Evolutionary conservation across 2,113 vertebrate genomes (phyloP).

Genomic region (Mus spicilegus): DNA sequence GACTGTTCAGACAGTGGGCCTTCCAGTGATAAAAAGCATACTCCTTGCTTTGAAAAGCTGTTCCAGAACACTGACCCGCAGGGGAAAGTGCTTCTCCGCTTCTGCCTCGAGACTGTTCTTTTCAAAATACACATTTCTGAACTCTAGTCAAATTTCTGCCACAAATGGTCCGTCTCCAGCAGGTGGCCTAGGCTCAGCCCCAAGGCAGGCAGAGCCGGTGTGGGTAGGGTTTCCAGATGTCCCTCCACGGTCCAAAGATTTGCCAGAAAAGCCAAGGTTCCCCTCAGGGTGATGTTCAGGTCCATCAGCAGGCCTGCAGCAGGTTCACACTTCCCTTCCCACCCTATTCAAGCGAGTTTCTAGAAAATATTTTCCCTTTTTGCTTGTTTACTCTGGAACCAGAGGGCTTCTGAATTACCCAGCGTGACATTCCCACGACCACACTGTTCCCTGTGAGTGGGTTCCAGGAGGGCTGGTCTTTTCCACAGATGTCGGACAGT

Average conservation of each 20-base stretch:
- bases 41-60: not conserved
- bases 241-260: not conserved
- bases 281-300: not conserved
- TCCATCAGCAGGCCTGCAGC: not conserved
- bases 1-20: no score
- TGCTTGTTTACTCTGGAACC: not conserved
- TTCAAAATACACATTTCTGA: not conserved
- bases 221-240: not conserved
- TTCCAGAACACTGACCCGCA: not conserved
- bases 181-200: not conserved
- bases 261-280: not conserved
- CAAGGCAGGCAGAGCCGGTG: not conserved
- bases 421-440: not conserved
- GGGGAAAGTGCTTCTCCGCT: not conserved
- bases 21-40: not conserved
- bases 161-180: not conserved
- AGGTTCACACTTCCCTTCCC: not conserved
- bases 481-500: not conserved
- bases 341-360: not conserved
- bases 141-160: conserved; percentile 3
- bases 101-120: not conserved
- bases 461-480: not conserved
- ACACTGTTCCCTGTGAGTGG: not conserved
- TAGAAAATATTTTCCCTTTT: not conserved
- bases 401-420: not conserved